Conservation (phyloP, 2,888 invertebrate species). For the Xiphydria camelus region DNA sequence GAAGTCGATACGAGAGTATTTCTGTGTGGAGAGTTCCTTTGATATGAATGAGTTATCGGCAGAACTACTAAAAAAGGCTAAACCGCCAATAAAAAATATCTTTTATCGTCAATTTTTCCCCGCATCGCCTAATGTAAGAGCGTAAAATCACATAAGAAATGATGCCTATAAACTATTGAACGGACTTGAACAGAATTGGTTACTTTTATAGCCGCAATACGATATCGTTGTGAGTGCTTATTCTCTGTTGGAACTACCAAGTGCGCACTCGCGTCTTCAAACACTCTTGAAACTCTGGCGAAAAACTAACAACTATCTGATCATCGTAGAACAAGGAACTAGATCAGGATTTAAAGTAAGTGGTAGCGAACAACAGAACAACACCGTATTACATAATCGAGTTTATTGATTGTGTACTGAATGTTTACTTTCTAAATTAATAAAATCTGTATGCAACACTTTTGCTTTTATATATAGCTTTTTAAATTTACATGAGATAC, state of each 20-base stretch:
- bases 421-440: neutral
- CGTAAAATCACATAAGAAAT: no score
- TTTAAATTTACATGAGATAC: conserved; percentile 8
- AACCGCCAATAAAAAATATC: conserved; percentile 64
- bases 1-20: conserved; percentile 75
- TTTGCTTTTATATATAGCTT: neutral
- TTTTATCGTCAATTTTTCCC: conserved; percentile 85
- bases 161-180: no score
- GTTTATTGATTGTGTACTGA: no score
- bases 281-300: conserved; percentile 80
- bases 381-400: no score
- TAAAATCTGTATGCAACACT: conserved; percentile 3
- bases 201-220: conserved; percentile 69
- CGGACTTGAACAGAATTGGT: no score
- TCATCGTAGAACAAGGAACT: conserved; percentile 84
- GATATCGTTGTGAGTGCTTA: conserved; percentile 82
- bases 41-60: conserved; percentile 83
- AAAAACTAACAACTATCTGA: conserved; percentile 79
- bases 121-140: conserved; percentile 60
- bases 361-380: no score
- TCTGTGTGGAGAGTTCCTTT: conserved; percentile 80
- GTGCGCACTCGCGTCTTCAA: conserved; percentile 68
- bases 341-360: conserved; percentile 75
- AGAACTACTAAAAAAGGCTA: conserved; percentile 68
- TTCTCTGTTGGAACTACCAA: conserved; percentile 79